phyloP scores from a whole-genome alignment of 2,888 invertebrate genomes.

The Dryococelus australis region DNA sequence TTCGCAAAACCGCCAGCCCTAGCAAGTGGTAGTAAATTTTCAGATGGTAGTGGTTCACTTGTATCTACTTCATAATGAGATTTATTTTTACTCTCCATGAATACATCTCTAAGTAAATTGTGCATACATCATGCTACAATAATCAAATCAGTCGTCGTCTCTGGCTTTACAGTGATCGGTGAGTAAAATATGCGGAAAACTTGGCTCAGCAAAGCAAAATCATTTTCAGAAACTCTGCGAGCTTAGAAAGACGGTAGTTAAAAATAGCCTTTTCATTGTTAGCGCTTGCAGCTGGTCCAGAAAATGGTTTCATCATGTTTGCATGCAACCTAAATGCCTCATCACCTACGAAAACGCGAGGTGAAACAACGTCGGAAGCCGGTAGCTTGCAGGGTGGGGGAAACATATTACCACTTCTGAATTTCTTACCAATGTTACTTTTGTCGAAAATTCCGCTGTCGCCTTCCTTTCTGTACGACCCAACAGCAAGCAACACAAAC shows the following conservation, averaged over 20 bases:
- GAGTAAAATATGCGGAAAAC: not conserved
- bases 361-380: not conserved
- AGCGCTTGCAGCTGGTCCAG: too few relatives aligned
- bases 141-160: not conserved
- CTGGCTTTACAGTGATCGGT: not conserved
- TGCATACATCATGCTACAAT: not conserved
- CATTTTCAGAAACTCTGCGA: constrained; percentile 11
- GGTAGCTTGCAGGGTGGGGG: not conserved
- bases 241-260: not conserved
- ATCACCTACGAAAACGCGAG: not conserved
- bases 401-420: not conserved
- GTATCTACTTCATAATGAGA: not conserved
- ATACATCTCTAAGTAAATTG: not conserved
- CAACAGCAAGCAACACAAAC: not conserved
- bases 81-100: not conserved
- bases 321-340: too few relatives aligned
- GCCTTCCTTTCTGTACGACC: not conserved
- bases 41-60: not conserved
- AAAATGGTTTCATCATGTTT: too few relatives aligned
- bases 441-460: not conserved
- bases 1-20: not conserved
- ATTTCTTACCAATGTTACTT: not conserved
- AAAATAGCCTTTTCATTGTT: too few relatives aligned
- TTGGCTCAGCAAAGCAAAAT: not conserved
- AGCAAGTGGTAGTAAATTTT: not conserved